phyloP scores from a whole-genome alignment of 1,140 invertebrate genomes.

The Latrodectus geometricus region DNA sequence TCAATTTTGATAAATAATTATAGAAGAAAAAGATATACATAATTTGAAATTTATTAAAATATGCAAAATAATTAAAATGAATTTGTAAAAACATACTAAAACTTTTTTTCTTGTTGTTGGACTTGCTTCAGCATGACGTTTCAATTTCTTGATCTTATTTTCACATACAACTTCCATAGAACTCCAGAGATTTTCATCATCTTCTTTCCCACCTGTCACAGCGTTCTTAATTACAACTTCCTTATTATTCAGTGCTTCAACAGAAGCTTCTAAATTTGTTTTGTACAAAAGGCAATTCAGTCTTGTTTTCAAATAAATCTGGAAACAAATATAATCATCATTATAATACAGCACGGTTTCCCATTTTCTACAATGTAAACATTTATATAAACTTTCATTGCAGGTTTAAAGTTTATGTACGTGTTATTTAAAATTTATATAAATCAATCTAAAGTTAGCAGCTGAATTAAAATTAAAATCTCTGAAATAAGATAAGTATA shows the following conservation, averaged over 20 bases:
- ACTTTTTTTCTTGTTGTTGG: too few species aligned
- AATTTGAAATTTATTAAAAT: too few species aligned
- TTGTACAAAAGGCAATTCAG: constrained; percentile 69
- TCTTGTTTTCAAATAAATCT: constrained; percentile 71
- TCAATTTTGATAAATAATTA: too few species aligned
- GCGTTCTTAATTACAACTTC: neutral
- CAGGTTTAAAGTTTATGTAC: neutral
- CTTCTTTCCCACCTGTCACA: neutral
- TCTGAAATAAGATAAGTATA: too few species aligned
- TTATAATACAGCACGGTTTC: neutral
- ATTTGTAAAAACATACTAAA: too few species aligned
- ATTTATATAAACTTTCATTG: neutral
- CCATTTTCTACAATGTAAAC: neutral
- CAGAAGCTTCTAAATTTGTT: neutral
- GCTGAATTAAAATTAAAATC: neutral
- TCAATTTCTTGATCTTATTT: too few species aligned
- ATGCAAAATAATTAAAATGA: too few species aligned
- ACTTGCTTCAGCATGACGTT: too few species aligned
- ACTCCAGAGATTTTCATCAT: constrained; percentile 37
- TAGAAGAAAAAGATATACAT: too few species aligned
- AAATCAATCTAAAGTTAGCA: neutral
- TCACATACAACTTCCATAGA: neutral
- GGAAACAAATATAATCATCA: constrained; percentile 46
- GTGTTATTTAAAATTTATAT: neutral
- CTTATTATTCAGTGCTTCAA: neutral